Evolutionary conservation across 1,140 invertebrate genomes (phyloP), one percentile per base, ranked within the genome.

Genomic region (Lepidurus couesii): DNA sequence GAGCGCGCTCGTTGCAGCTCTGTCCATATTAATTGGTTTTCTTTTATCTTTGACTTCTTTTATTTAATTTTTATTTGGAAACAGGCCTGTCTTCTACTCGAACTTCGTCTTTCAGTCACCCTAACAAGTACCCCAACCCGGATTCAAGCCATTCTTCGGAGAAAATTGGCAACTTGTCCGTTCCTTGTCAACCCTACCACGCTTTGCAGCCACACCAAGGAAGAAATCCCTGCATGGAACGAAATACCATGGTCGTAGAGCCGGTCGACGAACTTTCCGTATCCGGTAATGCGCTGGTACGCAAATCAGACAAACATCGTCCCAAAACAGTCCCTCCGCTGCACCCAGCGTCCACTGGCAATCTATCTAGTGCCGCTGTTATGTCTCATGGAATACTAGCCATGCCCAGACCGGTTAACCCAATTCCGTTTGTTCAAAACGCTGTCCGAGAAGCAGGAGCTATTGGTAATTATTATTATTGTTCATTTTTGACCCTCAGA

Each of bases 151-250:
- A 44, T 26, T 47, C 75, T 77, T 77, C 75, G n/a, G 53, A 65
- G 21, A 65, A 65, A 16, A 65, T 65, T 65, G 53, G 53, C 6
- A 65, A 65, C 9, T 65, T 65, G 1, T 65, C 53, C 21, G 53
- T 65, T 13, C 42, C 75, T 24, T 44, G 73, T 83, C 8, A 81
- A 81, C 42, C 86, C 82, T 81, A 83, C 75, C 76, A 85, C 74
- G 84, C 87, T 47, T 81, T 94, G 42, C 93, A 94, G 81, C 92
- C 93, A 1, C 91, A 95, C 84, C 94, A 96, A 84, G 95, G 94
- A 5, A 86, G 94, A 11, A 97, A 97, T 87, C 93, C 94, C 1
- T 96, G 93, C 81, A 88, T 94, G 82, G 94, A 96, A 83, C 86
- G 95, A 1, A 97, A 97, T 86, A 87, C 93, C 9, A 90, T 92